Evolutionary conservation across 2,113 vertebrate species (phyloP).

Genomic region (Gallinago undulata): DNA sequence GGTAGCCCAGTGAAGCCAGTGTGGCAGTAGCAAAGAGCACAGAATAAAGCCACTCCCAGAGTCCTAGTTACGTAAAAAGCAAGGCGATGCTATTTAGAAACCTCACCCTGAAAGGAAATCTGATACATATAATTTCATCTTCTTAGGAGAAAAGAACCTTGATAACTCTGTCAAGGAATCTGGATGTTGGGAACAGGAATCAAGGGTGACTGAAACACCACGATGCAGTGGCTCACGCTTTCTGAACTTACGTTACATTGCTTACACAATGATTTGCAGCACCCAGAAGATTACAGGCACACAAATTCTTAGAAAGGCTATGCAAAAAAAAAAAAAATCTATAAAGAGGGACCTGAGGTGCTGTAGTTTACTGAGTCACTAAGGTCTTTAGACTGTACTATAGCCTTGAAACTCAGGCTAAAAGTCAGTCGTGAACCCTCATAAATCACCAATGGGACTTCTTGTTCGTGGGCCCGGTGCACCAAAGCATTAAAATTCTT

Average conservation of each 20-base stretch:
- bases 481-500: conserved; percentile 26
- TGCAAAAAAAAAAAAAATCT: background rate
- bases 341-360: conserved; percentile 12
- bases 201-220: conserved; percentile 34
- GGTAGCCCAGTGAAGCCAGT: background rate
- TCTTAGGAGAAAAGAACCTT: conserved; percentile 16
- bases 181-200: conserved; percentile 42
- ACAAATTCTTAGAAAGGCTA: conserved; percentile 44
- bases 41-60: background rate
- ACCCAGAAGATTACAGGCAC: conserved; percentile 29
- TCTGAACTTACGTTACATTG: conserved; percentile 54
- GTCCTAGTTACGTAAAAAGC: conserved; percentile 9
- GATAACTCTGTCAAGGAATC: conserved; percentile 49
- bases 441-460: conserved; percentile 38
- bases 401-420: conserved; percentile 21
- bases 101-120: conserved; percentile 28
- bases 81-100: conserved; percentile 38
- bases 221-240: conserved; percentile 34
- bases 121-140: conserved; percentile 56
- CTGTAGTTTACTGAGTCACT: conserved; percentile 36
- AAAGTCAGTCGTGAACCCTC: conserved; percentile 44
- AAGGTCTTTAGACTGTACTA: conserved; percentile 6
- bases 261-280: conserved; percentile 31
- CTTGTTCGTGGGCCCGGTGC: conserved; percentile 10
- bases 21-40: background rate